Base-by-base conservation (phyloP, 1,140 invertebrate species). In the Calliphora vicina region DNA sequence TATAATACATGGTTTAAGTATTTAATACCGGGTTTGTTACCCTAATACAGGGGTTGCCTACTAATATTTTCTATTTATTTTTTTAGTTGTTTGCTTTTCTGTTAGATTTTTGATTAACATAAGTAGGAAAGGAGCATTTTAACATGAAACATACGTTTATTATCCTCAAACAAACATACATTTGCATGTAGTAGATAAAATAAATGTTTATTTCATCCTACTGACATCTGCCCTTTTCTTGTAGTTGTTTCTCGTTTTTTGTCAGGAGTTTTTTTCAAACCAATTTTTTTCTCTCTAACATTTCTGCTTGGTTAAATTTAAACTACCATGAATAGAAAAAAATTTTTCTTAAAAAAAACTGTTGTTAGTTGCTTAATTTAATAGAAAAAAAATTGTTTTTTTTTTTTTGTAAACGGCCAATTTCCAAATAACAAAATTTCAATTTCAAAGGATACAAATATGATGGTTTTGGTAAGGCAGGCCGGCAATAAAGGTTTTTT, bases 71-170 rank as follows among this genome's bases (percentile, higher is more conserved):
- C 6, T n/a, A n/a, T 43, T 43, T 43, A 6, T 43, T 43, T 6
- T 43, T 43, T 43, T 12, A 43, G 42, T 43, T 50, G 35, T 50
- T 50, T 74, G 26, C 35, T 74, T 35, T 74, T 27, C 17, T 74
- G 8, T 74, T 35, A 29, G n/a, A 29, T 74, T 74, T 74, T 74
- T 74, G 72, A 74, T 74, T 74, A 74, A 27, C 72, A 74, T 74
- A 74, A 74, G 72, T 74, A 26, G 67, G 23, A 72, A 72, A 12
- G 45, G 8, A 50, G 35, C 17, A 50, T 6, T 50, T 50, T 17
- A 17, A 50, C 45, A 50, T 50, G 25, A 74, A 27, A 2, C 72
- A 74, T 74, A 74, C 29, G 72, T 23, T 74, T 74, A 74, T 74
- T 35, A 50, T 50, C 13, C 45, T 50, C 10, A 35, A 26, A 72